Base-by-base conservation (phyloP, 1,140 invertebrate species). In the Thaumatotibia leucotreta region DNA sequence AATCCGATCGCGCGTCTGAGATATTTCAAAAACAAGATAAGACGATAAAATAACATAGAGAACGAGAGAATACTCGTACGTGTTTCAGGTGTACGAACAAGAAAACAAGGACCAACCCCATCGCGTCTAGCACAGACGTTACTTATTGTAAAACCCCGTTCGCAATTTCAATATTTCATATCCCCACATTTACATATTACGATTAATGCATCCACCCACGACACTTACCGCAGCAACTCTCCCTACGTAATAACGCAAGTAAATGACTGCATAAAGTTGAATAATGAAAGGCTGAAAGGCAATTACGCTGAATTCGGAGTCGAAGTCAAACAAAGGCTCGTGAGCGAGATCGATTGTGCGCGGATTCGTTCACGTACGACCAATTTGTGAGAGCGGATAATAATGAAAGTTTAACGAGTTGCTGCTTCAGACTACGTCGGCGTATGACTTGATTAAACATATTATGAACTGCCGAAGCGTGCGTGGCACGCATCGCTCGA, bases 271-370 rank as follows among this genome's bases (percentile, higher is more conserved):
- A 89, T 87, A 88, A 88, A 89, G 88, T 85, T 87, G 84, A 87
- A 89, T 89, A 91, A 89, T 91, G 86, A 89, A 89, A 88, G 84
- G 73, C 84, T 89, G 84, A 88, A 91, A 91, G 88, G 86, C 86
- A 91, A 91, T 91, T 91, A 91, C 80, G 83, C 84, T 85, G 86
- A 89, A 89, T 91, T 89, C 83, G 80, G 84, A 90, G 84, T 83
- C 81, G 81, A 88, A 89, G 77, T 89, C 86, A 91, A 91, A 89
- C 86, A 91, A 91, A 86, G 79, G 81, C 79, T 79, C 79, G 73
- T 77, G 73, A 79, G 79, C 83, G 74, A 84, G 83, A 89, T 91
- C 86, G 86, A 89, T 88, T 82, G 84, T 84, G 77, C 85, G 79
- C 83, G 80, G 83, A 86, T 87, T 87, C 78, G 84, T 86, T 83